A percentile compares a stretch with the other conserved stretches of the same genome.
Evolutionary conservation across 2,113 vertebrate genomes (phyloP).

Genomic region (Alaudala cheleensis): DNA sequence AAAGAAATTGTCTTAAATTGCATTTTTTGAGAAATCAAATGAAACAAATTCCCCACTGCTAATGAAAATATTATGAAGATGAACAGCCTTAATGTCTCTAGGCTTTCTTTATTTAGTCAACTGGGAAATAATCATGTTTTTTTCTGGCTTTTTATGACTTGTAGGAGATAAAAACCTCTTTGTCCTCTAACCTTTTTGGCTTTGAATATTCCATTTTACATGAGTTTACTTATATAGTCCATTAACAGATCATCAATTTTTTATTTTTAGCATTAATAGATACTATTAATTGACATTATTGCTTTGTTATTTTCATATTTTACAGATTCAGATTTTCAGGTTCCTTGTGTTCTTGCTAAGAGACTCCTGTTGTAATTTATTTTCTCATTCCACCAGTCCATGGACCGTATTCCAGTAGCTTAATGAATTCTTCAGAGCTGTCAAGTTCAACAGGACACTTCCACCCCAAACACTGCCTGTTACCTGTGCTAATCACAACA

Average conservation of each 20-base stretch:
- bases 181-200: neutral
- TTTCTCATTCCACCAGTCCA: neutral
- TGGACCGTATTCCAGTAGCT: neutral
- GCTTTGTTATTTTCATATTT: neutral
- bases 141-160: neutral
- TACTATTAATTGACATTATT: neutral
- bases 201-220: neutral
- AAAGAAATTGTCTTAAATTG: slow-evolving; percentile 17
- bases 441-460: neutral
- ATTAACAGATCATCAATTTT: neutral
- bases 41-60: neutral
- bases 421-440: neutral
- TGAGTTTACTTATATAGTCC: neutral
- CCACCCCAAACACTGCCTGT: neutral
- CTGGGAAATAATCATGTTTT: neutral
- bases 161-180: neutral
- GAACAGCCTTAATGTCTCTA: neutral
- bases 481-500: neutral
- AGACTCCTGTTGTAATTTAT: neutral
- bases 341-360: neutral
- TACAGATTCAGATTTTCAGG: neutral
- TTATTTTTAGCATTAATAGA: neutral
- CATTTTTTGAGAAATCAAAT: slow-evolving; percentile 7
- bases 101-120: neutral
- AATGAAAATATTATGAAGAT: slow-evolving; percentile 30